Evolutionary conservation across 2,888 invertebrate species (phyloP), one percentile per base, ranked within the genome.

Genomic region (Falcaria lacertinaria): DNA sequence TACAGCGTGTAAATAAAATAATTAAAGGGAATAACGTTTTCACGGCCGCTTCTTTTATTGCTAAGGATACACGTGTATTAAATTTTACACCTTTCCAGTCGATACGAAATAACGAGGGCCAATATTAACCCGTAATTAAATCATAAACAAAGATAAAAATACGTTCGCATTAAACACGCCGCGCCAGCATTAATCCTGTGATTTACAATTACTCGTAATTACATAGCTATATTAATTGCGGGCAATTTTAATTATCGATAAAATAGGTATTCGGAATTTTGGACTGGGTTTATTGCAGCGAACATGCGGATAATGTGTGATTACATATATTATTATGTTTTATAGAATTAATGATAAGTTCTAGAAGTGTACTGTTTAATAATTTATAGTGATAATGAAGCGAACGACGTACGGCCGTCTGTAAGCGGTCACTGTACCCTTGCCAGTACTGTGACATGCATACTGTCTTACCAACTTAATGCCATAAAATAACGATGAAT

Each of bases 121-220:
- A 64, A 68, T 66, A 70, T 72, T 74, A 78, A 76, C 70, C 60
- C 67, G 70, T 85, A 88, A 88, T 88, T 88, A 88, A 84, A 82
- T 69, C 76, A 86, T 89, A 87, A 89, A 88, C 62, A 69, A 61
- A 80, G 82, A 86, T 86, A 82, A 80, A 80, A 72, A 69, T 69
- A 69, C 70, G 57, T 52, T 54, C 64, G 61, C 56, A 65, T 64
- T 73, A 80, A 77, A 77, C 74, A 74, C 60, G 63, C 85, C 87
- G 80, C 72, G 45, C 63, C 52, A 48, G 56, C 52, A 56, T 72
- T 84, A 84, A 88, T 86, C 88, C 75, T 54, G 53, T 81, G 80
- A 86, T 85, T 84, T 86, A 87, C 81, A 85, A 82, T 83, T 81
- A 80, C 60, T 64, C 64, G 74, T 85, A 85, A 84, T 85, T 84